Percentiles rank a stretch among this genome's conserved stretches.
Conservation (phyloP, 2,113 vertebrate genomes). For the Enhydra lutris region DNA sequence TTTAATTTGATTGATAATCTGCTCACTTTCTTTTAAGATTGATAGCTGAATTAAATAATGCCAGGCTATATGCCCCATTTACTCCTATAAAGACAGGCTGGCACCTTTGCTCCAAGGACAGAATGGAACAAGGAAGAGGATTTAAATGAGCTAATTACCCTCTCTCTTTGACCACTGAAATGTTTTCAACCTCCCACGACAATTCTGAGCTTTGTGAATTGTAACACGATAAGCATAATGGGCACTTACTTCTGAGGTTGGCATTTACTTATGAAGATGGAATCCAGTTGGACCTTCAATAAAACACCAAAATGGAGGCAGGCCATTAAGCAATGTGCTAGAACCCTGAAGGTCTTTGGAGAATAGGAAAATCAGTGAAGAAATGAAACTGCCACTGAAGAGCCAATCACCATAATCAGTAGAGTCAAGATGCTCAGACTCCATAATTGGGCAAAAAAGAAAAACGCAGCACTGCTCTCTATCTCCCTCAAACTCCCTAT, state of each 20-base stretch:
- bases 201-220: background rate
- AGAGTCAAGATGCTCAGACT: background rate
- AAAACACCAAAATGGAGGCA: background rate
- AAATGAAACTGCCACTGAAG: conserved; percentile 1
- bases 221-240: background rate
- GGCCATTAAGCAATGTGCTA: background rate
- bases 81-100: background rate
- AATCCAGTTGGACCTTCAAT: background rate
- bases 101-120: background rate
- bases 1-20: background rate
- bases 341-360: background rate
- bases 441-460: background rate
- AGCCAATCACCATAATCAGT: background rate
- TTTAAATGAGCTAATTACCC: background rate
- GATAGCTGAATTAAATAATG: conserved; percentile 5
- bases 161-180: conserved; percentile 10
- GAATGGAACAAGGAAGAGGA: background rate
- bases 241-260: background rate
- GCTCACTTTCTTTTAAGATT: background rate
- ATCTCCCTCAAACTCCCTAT: background rate
- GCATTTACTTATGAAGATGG: background rate
- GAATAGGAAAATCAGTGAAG: background rate
- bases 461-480: background rate
- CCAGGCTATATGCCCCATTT: background rate
- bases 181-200: background rate